A percentile compares a stretch with the other conserved stretches of the same genome.
Evolutionary conservation across 1,140 invertebrate species (phyloP).

Genomic region (Apocrypta bakeri): DNA sequence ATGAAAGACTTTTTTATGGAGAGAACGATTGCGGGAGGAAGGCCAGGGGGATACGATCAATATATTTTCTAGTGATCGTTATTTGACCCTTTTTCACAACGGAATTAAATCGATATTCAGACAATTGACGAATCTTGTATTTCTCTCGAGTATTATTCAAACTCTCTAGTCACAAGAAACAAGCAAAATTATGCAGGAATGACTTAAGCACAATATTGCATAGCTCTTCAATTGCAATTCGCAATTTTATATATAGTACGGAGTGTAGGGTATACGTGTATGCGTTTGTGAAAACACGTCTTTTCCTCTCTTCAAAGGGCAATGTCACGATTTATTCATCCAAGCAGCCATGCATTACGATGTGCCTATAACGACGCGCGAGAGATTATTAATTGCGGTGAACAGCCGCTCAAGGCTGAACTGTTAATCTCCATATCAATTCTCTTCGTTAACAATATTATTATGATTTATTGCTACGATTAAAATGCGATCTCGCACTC

Average conservation of each 20-base stretch:
- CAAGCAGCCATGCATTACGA: background rate
- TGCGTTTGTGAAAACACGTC: too few relatives aligned
- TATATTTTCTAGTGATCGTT: too few relatives aligned
- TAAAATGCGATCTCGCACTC: background rate
- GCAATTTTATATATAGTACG: too few relatives aligned
- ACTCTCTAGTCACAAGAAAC: too few relatives aligned
- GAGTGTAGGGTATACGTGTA: too few relatives aligned
- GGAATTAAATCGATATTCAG: background rate
- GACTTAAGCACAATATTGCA: too few relatives aligned
- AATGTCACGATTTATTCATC: constrained; percentile 12
- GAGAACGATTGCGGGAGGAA: too few relatives aligned
- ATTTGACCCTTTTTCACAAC: background rate
- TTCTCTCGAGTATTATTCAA: too few relatives aligned
- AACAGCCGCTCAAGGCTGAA: background rate
- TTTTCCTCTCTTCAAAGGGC: background rate
- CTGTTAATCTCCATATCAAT: constrained; percentile 2
- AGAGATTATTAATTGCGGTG: background rate
- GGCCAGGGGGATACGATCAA: too few relatives aligned
- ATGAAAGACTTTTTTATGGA: background rate
- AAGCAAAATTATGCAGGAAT: too few relatives aligned
- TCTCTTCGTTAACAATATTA: background rate
- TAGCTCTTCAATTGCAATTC: too few relatives aligned
- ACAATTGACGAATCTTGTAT: background rate
- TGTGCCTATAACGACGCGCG: background rate
- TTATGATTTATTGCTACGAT: constrained; percentile 7